Evolutionary conservation across 2,888 invertebrate species (phyloP).

Genomic region (Bhutanitis thaidina): DNA sequence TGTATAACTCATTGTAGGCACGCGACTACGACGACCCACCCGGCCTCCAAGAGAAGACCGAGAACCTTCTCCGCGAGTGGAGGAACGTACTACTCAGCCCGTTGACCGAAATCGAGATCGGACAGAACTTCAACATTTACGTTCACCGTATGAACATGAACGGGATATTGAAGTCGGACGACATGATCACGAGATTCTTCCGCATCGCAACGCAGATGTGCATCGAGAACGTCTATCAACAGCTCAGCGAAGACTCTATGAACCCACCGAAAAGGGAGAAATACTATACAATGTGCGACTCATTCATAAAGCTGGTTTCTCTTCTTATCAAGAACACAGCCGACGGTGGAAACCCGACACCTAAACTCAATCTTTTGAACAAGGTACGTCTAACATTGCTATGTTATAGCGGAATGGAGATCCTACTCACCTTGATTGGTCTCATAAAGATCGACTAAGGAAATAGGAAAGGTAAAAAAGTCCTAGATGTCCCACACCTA

Average conservation of each 20-base stretch:
- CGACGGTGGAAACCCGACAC: conserved; percentile 93
- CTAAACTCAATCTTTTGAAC: conserved; percentile 97
- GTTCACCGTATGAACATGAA: conserved; percentile 96
- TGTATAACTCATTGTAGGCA: conserved; percentile 32
- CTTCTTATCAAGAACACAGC: conserved; percentile 97
- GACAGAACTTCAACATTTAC: conserved; percentile 95
- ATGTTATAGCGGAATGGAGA: too few relatives aligned
- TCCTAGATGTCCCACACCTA: too few relatives aligned
- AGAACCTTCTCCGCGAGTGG: conserved; percentile 97
- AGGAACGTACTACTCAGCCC: conserved; percentile 92
- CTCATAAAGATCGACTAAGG: too few relatives aligned
- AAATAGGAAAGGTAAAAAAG: too few relatives aligned
- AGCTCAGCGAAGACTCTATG: conserved; percentile 85
- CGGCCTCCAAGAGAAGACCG: conserved; percentile 96
- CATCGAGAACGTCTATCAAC: conserved; percentile 95
- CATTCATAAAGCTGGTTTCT: conserved; percentile 95
- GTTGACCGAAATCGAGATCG: conserved; percentile 88
- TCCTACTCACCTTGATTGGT: too few relatives aligned
- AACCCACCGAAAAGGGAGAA: conserved; percentile 87
- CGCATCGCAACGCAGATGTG: conserved; percentile 97
- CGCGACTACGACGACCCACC: conserved; percentile 96
- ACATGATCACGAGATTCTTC: conserved; percentile 97
- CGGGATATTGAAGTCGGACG: conserved; percentile 97
- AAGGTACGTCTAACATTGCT: conserved; percentile 80
- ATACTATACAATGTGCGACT: conserved; percentile 97